Conservation (phyloP, 2,888 invertebrate species). For the Vanessa cardui region DNA sequence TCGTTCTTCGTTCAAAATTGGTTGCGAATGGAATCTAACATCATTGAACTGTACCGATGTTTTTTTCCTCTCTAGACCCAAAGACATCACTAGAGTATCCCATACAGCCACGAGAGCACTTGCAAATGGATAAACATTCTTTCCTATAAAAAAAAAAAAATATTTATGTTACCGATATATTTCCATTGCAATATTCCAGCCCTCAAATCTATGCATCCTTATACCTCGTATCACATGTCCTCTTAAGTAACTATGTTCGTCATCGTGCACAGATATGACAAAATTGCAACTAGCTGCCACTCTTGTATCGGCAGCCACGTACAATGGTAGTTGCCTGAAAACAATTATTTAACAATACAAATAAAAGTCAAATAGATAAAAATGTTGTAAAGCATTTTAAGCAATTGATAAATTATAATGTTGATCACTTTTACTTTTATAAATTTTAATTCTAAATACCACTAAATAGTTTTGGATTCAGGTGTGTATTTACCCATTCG, state of each 20-base stretch:
- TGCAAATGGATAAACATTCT: constrained; percentile 89
- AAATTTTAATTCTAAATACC: too few relatives aligned
- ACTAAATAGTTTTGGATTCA: too few relatives aligned
- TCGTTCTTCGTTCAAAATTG: constrained; percentile 81
- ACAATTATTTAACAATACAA: constrained; percentile 7
- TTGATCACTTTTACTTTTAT: too few relatives aligned
- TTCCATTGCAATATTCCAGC: too few relatives aligned
- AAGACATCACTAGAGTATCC: constrained; percentile 86
- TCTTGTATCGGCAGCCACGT: constrained; percentile 46
- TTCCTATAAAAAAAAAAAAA: constrained; percentile 60
- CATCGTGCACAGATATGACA: constrained; percentile 52
- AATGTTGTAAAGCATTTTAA: too few relatives aligned
- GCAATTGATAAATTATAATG: too few relatives aligned
- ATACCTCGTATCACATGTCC: constrained; percentile 59
- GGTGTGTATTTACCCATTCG: too few relatives aligned
- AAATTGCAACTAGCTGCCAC: constrained; percentile 51
- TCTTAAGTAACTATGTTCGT: constrained; percentile 53
- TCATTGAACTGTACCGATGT: constrained; percentile 86
- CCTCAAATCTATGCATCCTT: neutral
- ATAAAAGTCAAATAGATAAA: too few relatives aligned
- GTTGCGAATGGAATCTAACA: constrained; percentile 84
- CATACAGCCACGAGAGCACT: constrained; percentile 87
- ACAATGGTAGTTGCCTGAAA: constrained; percentile 53
- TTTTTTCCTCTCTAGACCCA: constrained; percentile 79
- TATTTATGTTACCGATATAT: neutral